These are phyloP conservation scores for Halictus rubicundus DNA, from an alignment of 1,140 invertebrate genomes.

Conservation along the genomic window DNA sequence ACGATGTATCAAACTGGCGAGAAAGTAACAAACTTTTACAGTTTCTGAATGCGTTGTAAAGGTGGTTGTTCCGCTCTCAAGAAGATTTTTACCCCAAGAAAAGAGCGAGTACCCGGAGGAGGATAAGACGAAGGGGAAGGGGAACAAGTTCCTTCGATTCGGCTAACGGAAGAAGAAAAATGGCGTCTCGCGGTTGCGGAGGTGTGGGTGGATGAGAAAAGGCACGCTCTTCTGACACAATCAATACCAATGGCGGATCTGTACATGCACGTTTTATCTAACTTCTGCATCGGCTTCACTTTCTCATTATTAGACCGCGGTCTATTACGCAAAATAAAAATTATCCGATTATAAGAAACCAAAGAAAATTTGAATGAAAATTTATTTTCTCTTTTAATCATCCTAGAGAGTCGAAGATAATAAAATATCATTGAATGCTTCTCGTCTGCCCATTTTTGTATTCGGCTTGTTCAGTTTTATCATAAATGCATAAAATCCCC, in stretches of 20 bases:
- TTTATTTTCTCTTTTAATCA: too few species aligned
- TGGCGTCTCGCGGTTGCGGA: slow-evolving; percentile 52
- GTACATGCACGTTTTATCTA: background rate
- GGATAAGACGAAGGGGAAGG: slow-evolving; percentile 8
- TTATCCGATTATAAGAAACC: too few species aligned
- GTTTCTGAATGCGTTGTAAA: background rate
- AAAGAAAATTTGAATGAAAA: too few species aligned
- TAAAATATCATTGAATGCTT: too few species aligned
- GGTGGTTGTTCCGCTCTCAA: background rate
- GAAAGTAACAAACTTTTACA: background rate
- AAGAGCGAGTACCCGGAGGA: background rate
- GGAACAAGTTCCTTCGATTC: slow-evolving; percentile 42
- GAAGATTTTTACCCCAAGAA: slow-evolving; percentile 7
- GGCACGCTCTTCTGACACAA: slow-evolving; percentile 51
- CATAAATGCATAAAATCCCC: too few species aligned
- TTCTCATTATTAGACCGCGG: background rate
- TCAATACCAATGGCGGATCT: slow-evolving; percentile 57
- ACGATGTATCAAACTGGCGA: background rate
- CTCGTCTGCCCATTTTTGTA: too few species aligned
- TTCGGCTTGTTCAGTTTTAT: too few species aligned
- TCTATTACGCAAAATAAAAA: too few species aligned
- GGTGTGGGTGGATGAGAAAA: slow-evolving; percentile 54
- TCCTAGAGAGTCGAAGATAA: too few species aligned
- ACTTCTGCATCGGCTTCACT: slow-evolving; percentile 21
- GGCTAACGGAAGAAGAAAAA: slow-evolving; percentile 55